phyloP scores from a whole-genome alignment of 2,888 invertebrate species.

The Acanthococcus lagerstroemiae region DNA sequence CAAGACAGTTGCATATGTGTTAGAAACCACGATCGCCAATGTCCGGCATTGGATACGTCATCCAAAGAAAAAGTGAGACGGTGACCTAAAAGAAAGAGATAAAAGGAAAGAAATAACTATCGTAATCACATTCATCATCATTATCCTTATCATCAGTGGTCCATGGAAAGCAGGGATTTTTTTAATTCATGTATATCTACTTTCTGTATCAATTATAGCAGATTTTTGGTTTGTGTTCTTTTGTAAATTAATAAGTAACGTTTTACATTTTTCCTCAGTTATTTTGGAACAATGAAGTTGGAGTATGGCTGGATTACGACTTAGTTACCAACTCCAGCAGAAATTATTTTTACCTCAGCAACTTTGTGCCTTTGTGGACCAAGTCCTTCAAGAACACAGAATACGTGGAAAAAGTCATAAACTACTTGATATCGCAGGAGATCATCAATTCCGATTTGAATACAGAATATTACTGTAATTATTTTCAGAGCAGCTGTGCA shows the following conservation, averaged over 20 bases:
- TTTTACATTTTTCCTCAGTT: neutral
- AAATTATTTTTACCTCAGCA: neutral
- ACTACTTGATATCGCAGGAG: neutral
- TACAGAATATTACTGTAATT: neutral
- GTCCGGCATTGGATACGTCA: no score
- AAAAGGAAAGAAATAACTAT: no score
- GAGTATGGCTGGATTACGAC: neutral
- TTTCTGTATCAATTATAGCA: neutral
- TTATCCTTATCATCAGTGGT: no score
- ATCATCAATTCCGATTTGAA: neutral
- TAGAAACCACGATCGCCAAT: no score
- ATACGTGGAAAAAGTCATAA: neutral
- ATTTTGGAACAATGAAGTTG: neutral
- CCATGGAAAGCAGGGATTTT: neutral
- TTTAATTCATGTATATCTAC: no score
- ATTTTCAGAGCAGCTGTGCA: no score
- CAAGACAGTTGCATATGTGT: no score
- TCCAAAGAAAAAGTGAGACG: no score
- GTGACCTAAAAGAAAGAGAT: no score
- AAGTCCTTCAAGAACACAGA: neutral
- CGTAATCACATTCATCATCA: no score
- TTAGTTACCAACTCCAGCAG: neutral
- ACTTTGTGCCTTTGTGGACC: neutral
- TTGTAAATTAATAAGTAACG: neutral
- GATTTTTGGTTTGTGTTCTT: neutral